Conservation (phyloP, 1,140 invertebrate genomes). For the Caenorhabditis tropicalis region DNA sequence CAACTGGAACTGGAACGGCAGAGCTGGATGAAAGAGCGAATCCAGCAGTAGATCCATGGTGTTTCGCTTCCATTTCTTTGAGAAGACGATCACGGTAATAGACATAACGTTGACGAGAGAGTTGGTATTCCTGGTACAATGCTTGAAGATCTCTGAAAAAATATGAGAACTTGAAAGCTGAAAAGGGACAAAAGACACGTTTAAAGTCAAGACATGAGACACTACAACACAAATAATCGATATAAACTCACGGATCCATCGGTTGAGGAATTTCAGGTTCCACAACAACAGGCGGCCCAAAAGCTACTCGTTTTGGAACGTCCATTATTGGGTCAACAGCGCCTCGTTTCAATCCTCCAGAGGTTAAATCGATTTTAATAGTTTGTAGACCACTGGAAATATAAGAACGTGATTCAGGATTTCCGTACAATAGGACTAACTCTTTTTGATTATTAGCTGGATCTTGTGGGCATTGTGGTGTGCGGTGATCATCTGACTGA, state of each 20-base stretch:
- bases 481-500: constrained; percentile 69
- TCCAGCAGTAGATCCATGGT: constrained; percentile 23
- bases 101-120: constrained; percentile 64
- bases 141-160: constrained; percentile 64
- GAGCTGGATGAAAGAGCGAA: background rate
- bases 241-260: constrained; percentile 62
- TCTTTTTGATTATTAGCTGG: constrained; percentile 51
- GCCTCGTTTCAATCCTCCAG: constrained; percentile 9
- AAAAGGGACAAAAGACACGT: background rate
- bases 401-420: background rate
- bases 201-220: background rate
- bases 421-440: too few species aligned
- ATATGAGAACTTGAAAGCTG: background rate
- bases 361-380: constrained; percentile 42
- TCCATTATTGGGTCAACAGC: background rate
- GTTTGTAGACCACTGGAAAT: constrained; percentile 30
- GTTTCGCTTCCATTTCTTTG: constrained; percentile 63
- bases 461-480: constrained; percentile 66
- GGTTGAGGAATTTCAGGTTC: constrained; percentile 69
- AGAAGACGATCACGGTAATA: constrained; percentile 66
- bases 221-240: constrained; percentile 1
- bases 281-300: background rate
- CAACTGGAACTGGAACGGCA: background rate
- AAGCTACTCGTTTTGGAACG: background rate
- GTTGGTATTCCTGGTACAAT: constrained; percentile 67